These are phyloP conservation scores for Axinella damicornis DNA, from an alignment of 37 sponge, comb jelly and placozoan species.

Conservation along the genomic window DNA sequence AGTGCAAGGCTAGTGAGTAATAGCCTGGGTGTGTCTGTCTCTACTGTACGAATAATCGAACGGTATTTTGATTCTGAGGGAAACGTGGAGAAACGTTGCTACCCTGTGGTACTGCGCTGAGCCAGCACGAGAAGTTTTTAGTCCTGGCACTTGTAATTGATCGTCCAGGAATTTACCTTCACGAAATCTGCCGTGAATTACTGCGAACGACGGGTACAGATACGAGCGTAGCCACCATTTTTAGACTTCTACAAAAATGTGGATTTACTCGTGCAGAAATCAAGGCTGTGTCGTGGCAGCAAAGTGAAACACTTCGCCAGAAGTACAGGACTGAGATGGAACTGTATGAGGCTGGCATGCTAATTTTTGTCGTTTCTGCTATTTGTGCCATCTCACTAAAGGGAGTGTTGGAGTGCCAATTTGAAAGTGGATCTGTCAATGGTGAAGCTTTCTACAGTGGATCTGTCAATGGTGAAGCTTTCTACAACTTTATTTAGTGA, in stretches of 20 bases:
- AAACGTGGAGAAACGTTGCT: neutral
- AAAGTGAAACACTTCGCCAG: no score
- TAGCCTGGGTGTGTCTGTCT: no score
- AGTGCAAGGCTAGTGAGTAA: no score
- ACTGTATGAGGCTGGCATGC: constrained; percentile 31
- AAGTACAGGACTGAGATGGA: no score
- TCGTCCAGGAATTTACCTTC: neutral
- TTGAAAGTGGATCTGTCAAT: neutral
- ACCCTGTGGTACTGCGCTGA: neutral
- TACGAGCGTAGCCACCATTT: no score
- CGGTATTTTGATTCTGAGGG: neutral
- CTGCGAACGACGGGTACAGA: no score
- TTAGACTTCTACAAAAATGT: no score
- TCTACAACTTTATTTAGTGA: neutral
- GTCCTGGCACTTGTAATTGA: neutral
- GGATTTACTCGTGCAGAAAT: no score
- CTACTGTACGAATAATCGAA: neutral
- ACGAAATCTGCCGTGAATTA: no score
- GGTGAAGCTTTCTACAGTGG: no score
- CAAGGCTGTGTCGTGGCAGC: no score
- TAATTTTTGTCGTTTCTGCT: constrained; percentile 42
- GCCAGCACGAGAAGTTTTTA: neutral
- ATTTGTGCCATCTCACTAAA: constrained; percentile 22
- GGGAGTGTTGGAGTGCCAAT: constrained; percentile 25
- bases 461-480: no score